phyloP scores from a whole-genome alignment of 2,888 invertebrate genomes.

The Perithous albicinctus region DNA sequence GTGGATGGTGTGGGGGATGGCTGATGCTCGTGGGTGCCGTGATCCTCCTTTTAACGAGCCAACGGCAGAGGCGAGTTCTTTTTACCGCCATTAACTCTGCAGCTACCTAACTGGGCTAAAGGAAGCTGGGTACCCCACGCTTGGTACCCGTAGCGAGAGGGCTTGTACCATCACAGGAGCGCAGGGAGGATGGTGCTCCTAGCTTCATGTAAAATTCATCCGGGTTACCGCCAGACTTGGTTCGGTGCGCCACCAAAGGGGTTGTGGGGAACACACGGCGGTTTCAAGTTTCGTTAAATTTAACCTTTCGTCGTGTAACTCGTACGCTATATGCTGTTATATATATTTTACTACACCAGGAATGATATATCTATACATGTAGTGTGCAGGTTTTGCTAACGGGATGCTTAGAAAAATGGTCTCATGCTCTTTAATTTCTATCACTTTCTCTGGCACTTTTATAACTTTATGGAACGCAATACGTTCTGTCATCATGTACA shows the following conservation, averaged over 20 bases:
- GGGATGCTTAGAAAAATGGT: not conserved
- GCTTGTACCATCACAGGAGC: conserved; percentile 47
- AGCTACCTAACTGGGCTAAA: conserved; percentile 21
- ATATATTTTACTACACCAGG: conserved; percentile 11
- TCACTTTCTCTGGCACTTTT: not conserved
- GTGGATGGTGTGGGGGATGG: not conserved
- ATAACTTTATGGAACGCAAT: not conserved
- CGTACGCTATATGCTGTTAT: not conserved
- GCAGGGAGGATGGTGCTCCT: conserved; percentile 48
- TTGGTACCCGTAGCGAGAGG: conserved; percentile 14
- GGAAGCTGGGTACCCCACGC: conserved; percentile 12
- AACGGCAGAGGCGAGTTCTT: conserved; percentile 73
- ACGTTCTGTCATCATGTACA: not conserved
- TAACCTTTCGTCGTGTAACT: conserved; percentile 38
- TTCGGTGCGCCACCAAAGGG: conserved; percentile 48
- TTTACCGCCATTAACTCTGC: conserved; percentile 77
- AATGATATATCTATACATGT: not conserved
- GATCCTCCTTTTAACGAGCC: conserved; percentile 54
- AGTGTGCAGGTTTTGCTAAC: not conserved
- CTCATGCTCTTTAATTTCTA: not conserved
- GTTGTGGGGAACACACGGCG: conserved; percentile 15
- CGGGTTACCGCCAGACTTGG: conserved; percentile 69
- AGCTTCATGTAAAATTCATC: conserved; percentile 82
- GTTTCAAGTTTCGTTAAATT: conserved; percentile 52
- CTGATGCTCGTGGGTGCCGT: conserved; percentile 23